Base-by-base conservation (phyloP, 2,888 invertebrate species). In the Pterostichus niger region DNA sequence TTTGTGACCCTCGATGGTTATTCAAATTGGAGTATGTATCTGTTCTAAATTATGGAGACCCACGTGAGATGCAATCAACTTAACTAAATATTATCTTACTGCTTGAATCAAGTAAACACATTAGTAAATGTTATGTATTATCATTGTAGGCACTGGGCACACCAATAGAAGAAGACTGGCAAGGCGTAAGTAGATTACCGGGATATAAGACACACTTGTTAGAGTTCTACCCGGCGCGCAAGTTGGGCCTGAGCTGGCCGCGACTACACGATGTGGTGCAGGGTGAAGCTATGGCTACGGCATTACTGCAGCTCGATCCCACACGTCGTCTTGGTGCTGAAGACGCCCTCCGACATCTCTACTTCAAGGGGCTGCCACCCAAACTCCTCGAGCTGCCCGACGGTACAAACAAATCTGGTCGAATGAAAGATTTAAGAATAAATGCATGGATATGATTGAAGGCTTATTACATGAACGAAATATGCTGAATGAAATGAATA, bases 91-190 rank as follows among this genome's bases (percentile, higher is more conserved):
- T 24, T 24, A 24, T 24, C 24, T 24, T 24, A 24, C 24, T 24
- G 24, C 24, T 24, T 24, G 24, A 24, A 24, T 24, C 24, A 3
- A 24, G 3, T 24, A 24, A 24, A 24, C 24, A 24, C 2, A 3
- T 24, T 24, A 24, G 24, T 24, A 24, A 40, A 40, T 40, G 5
- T 40, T 40, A 1, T 17, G 17, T 24, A 10, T 24, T 24, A 24
- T 59, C 0, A 24, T 46, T 87, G 10, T 89, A 96, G 95, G 94
- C 98, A 87, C 93, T 99, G 86, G 99, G 99, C 85, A 98, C 98
- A 59, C 99, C 99, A 31, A 95, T 96, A 11, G 98, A 98, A 90
- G 95, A 97, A 86, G 96, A 95, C 87, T 99, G 99, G 99, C 92
- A 94, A 84, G 98, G 98, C 84, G 97, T 98, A 83, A 94, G 95